Conservation (phyloP, 53 echinoderm and acorn worm species). For the Actinopyga echinites region DNA sequence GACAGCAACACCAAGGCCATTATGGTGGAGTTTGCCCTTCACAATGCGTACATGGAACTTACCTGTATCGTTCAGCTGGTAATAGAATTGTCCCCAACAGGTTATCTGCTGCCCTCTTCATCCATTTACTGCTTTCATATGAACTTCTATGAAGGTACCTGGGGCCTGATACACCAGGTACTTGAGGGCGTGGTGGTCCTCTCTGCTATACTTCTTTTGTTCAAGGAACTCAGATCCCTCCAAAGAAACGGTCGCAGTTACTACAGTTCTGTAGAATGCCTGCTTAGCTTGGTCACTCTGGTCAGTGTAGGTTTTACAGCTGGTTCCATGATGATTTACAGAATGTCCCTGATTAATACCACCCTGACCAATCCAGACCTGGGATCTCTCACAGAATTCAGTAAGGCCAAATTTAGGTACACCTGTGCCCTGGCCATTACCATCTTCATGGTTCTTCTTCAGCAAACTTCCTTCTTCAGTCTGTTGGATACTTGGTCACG, state of each 20-base stretch:
- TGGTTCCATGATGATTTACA: background rate
- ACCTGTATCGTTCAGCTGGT: background rate
- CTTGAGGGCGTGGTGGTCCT: background rate
- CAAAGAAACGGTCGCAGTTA: slow-evolving; percentile 4
- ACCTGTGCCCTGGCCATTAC: background rate
- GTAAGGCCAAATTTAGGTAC: background rate
- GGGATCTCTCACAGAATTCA: background rate
- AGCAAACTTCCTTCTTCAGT: background rate
- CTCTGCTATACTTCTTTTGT: background rate
- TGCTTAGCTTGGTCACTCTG: background rate
- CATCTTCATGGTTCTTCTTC: slow-evolving; percentile 8
- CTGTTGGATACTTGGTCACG: background rate
- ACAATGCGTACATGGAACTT: background rate
- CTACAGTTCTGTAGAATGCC: background rate
- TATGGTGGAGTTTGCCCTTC: slow-evolving; percentile 18
- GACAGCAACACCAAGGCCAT: slow-evolving; percentile 28
- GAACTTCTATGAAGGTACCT: background rate
- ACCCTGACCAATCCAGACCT: background rate
- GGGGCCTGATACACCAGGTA: background rate
- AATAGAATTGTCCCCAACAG: slow-evolving; percentile 1
- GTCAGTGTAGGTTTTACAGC: background rate
- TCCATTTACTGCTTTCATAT: background rate
- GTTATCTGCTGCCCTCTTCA: background rate
- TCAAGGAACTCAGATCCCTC: background rate
- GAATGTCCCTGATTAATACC: background rate